Evolutionary conservation across 2,888 invertebrate genomes (phyloP), one percentile per base, ranked within the genome.

Genomic region (Watsonalla binaria): DNA sequence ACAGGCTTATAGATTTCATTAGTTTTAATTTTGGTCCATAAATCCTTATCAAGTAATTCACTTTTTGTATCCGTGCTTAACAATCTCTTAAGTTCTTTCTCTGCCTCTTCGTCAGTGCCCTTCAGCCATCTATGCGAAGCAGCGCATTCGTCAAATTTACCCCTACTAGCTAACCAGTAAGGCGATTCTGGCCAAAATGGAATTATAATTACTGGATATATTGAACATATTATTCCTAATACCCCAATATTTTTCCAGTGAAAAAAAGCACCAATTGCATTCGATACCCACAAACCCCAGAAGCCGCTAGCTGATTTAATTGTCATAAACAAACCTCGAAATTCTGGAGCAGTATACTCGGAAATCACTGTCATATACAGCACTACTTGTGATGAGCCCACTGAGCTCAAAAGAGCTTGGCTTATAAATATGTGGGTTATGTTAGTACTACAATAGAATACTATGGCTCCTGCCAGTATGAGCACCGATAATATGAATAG

Each of bases 271-370:
- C 68, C 72, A 6, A 69, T 65, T 6, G 62, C 59, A 47, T 72
- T 70, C 6, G 74, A 58, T 9, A 62, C 60, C 67, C 65, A 69
- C 15, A 66, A 52, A 6, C 65, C 65, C 64, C 66, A 65, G 34
- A 60, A 61, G 6, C 61, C 51, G 5, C 62, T 62, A 0, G 70
- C 66, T 9, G 64, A 62, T 60, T 70, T 70, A 4, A 68, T 57
- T 5, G 65, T 62, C 9, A 66, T 53, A 48, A 67, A 66, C 47
- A 60, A 52, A 5, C 63, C 65, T 51, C 65, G 51, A 45, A 63
- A 65, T 51, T 54, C 55, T 0, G 65, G 60, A 0, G 69, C 59
- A 5, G 64, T 60, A 13, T 68, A 68, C 54, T 72, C 68, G 0
- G 61, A 57, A 13, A 68, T 39, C 2, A 65, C 52, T 7, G 37